Evolutionary conservation across 2,113 vertebrate species (phyloP), one percentile per base, ranked within the genome.

Genomic region (Psittacara wagleri): DNA sequence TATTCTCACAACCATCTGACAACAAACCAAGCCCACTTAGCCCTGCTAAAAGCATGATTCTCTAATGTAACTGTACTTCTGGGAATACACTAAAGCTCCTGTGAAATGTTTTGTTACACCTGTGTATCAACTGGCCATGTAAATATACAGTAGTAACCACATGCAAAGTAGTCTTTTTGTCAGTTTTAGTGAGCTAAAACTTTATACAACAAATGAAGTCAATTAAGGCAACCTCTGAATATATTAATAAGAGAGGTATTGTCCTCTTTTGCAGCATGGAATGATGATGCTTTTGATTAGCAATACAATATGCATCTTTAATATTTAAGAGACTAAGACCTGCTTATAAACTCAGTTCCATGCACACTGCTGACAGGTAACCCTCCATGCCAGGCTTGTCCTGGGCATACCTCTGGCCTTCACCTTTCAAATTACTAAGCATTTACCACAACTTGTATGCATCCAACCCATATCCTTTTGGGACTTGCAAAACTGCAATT

Each of bases 1-100:
- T 13, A 83, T 54, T 67, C 88, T 91, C 77, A 94, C 81, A 96
- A 88, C 37, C 77, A 73, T 84, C 67, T 86, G 69, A 96, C 85
- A 94, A 91, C 90, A 95, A 94, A 94, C 83, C 81, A 85, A 89
- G 52, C 78, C 62, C 54, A 76, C 88, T 96, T 83, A 94, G 84
- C 63, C 74, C 86, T 46, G 46, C 74, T 94, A 87, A 92, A 92
- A 95, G 92, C 75, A 62, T 9, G 78, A 87, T 33, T 87, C 81
- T 84, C 64, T 69, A 73, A 86, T 22, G 52, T 59, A 92, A 66
- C 77, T 84, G 57, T 49, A 66, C 86, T 94, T 95, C 83, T 66
- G 69, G 77, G 91, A 96, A 94, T 89, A 91, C 59, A 35, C 46
- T 64, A 74, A 52, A 41, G 94, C 76, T 88, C 51, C 73, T 7